Evolutionary conservation across 2,888 invertebrate species (phyloP), one percentile per base, ranked within the genome.

Genomic region (Rhabditophanes sp.): DNA sequence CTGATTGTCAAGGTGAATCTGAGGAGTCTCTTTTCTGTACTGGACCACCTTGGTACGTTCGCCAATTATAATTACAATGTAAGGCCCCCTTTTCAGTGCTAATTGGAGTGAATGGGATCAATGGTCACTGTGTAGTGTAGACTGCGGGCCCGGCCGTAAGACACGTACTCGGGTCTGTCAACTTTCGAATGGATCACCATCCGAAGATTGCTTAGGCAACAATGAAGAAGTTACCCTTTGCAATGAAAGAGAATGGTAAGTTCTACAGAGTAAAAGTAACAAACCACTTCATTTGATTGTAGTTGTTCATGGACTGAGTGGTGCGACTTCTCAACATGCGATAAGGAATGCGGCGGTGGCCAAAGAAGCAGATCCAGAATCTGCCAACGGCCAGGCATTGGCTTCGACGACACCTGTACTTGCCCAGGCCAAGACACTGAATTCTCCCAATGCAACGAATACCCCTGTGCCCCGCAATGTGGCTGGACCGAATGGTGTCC

Each of bases 261-360:
- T n/a, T n/a, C n/a, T n/a, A n/a, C n/a, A n/a, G n/a, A n/a, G n/a
- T n/a, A n/a, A n/a, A n/a, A n/a, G n/a, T n/a, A n/a, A n/a, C n/a
- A n/a, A n/a, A n/a, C n/a, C n/a, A n/a, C n/a, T n/a, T n/a, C n/a
- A n/a, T n/a, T n/a, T n/a, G n/a, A n/a, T n/a, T n/a, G n/a, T n/a
- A n/a, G 55, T 35, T 35, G 40, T 15, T 18, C 21, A 27, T 56
- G 54, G 56, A 42, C 50, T 1, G 54, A 51, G 18, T 55, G 55
- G 55, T 53, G 53, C 29, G 45, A 41, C 19, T 55, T 53, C 53
- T 46, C 48, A 3, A 50, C 48, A 40, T 55, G 55, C 26, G 55
- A 55, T 35, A 44, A 46, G 35, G 51, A 24, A 24, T 56, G 56
- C 30, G 56, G 56, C 8, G 48, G 49, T 15, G 56, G 56, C 40